phyloP scores from a whole-genome alignment of 2,113 vertebrate species.

The Seriola dumerili region DNA sequence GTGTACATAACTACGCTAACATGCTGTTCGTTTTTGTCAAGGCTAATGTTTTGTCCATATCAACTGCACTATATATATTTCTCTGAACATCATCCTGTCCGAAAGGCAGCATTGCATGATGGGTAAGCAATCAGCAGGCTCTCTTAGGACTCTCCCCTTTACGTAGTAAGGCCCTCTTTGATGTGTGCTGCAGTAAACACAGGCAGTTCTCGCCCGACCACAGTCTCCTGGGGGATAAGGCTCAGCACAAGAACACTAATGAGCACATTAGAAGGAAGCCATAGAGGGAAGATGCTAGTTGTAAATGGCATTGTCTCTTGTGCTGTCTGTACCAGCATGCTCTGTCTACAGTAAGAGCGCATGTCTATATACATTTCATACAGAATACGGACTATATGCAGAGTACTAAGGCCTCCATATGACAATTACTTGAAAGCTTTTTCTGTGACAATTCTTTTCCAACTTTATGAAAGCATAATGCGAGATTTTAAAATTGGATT shows the following conservation, averaged over 20 bases:
- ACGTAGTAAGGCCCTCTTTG: slow-evolving; percentile 76
- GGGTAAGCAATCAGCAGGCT: slow-evolving; percentile 74
- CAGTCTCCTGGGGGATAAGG: slow-evolving; percentile 75
- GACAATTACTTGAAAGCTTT: background rate
- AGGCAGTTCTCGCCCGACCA: slow-evolving; percentile 73
- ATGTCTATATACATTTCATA: slow-evolving; percentile 3
- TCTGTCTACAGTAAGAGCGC: slow-evolving; percentile 29
- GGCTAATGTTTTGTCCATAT: slow-evolving; percentile 25
- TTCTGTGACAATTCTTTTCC: background rate
- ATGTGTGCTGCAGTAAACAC: slow-evolving; percentile 83
- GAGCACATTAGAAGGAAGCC: slow-evolving; percentile 84
- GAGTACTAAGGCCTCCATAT: background rate
- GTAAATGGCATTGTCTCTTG: slow-evolving; percentile 80
- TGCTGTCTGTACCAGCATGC: slow-evolving; percentile 59
- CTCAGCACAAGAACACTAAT: slow-evolving; percentile 83
- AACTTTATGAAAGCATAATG: slow-evolving; percentile 2
- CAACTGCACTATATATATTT: slow-evolving; percentile 36
- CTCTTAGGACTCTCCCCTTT: slow-evolving; percentile 70
- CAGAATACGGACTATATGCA: background rate
- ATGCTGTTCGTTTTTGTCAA: background rate
- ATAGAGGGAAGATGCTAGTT: slow-evolving; percentile 80
- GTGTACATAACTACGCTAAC: too few species aligned
- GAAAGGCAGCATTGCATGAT: slow-evolving; percentile 74
- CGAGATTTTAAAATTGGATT: slow-evolving; percentile 12
- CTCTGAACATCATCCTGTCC: slow-evolving; percentile 57